phyloP scores from a whole-genome alignment of 2,113 vertebrate species.

The Ciconia boyciana region DNA sequence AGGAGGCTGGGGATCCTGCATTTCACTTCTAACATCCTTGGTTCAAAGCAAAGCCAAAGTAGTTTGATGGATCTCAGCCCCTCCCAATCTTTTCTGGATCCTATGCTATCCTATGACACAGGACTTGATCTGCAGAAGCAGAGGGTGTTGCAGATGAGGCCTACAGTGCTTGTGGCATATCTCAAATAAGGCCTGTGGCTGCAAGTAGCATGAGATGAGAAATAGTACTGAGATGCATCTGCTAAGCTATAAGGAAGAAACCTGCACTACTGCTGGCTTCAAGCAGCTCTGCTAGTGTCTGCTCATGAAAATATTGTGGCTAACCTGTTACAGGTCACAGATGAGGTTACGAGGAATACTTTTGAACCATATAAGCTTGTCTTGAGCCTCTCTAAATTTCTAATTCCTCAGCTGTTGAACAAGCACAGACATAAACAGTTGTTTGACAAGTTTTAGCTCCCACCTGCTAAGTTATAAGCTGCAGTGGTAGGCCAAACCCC shows the following conservation, averaged over 20 bases:
- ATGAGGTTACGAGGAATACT: background rate
- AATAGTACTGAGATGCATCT: background rate
- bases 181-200: background rate
- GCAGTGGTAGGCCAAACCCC: background rate
- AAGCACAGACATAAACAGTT: background rate
- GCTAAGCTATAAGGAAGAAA: slow-evolving; percentile 12
- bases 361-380: background rate
- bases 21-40: background rate
- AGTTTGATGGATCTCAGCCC: background rate
- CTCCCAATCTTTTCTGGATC: background rate
- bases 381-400: background rate
- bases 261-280: background rate
- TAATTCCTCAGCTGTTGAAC: slow-evolving; percentile 23
- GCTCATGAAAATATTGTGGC: background rate
- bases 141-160: background rate
- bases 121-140: background rate
- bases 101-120: background rate
- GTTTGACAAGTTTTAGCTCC: slow-evolving; percentile 3
- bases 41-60: background rate
- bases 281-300: background rate
- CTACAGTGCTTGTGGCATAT: background rate
- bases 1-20: background rate
- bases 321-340: background rate
- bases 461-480: slow-evolving; percentile 8
- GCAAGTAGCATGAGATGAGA: background rate